These are phyloP conservation scores for Lytechinus variegatus DNA, from an alignment of 35 echinoderm and acorn worm genomes.

Conservation along the genomic window DNA sequence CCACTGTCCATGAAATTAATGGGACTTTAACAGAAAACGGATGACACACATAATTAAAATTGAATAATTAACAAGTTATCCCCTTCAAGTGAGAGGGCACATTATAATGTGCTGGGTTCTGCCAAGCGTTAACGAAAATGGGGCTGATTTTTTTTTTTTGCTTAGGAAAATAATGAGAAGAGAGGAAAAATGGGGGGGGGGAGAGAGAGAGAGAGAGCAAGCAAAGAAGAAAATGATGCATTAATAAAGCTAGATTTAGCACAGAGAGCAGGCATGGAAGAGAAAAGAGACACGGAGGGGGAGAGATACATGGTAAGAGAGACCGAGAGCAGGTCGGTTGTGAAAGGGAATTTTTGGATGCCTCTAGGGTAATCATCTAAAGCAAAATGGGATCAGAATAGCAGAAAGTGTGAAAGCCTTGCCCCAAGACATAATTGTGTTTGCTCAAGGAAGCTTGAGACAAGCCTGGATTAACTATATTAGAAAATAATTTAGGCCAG, in stretches of 20 bases:
- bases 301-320: background rate
- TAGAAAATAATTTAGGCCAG: background rate
- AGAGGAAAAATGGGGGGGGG: too few relatives aligned
- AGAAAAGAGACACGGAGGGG: background rate
- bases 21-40: background rate
- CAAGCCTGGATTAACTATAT: background rate
- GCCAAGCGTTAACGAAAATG: background rate
- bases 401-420: background rate
- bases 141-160: background rate
- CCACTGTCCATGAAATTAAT: background rate
- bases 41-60: background rate
- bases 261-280: too few relatives aligned
- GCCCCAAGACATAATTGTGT: background rate
- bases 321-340: background rate
- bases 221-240: too few relatives aligned
- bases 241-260: too few relatives aligned
- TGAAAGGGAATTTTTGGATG: background rate
- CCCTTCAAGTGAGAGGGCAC: background rate
- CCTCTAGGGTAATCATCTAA: background rate
- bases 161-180: too few relatives aligned
- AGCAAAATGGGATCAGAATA: conserved; percentile 33
- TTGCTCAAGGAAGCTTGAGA: background rate
- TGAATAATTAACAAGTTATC: background rate
- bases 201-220: too few relatives aligned
- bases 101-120: background rate